Evolutionary conservation across 2,113 vertebrate species (phyloP).

Genomic region (Ciconia boyciana): DNA sequence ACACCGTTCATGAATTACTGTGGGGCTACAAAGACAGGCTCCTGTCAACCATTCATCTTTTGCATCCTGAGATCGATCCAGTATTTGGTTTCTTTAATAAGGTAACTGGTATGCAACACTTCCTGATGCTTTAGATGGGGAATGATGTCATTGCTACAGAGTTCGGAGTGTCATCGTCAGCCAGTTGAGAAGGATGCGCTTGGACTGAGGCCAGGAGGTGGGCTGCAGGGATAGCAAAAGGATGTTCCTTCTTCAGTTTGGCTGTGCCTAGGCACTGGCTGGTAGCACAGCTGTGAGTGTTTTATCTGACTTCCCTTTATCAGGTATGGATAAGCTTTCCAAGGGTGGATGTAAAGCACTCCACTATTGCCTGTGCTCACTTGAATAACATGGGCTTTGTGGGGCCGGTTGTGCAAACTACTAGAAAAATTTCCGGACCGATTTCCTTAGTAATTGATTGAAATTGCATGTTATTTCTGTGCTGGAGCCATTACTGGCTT

Average conservation of each 20-base stretch:
- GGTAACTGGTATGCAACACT: constrained; percentile 64
- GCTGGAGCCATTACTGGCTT: not conserved
- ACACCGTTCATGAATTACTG: constrained; percentile 80
- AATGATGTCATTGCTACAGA: not conserved
- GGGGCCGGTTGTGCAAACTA: not conserved
- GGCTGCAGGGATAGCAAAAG: not conserved
- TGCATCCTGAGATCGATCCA: constrained; percentile 61
- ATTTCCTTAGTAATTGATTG: not conserved
- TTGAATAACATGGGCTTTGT: not conserved
- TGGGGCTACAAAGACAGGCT: constrained; percentile 92
- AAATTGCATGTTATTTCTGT: not conserved
- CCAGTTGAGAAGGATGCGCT: not conserved
- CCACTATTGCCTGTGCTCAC: fast-evolving
- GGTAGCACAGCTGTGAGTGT: not conserved
- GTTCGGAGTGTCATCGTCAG: not conserved
- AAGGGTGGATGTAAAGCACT: not conserved
- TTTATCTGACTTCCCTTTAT: not conserved
- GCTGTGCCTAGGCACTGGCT: not conserved
- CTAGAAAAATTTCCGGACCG: not conserved
- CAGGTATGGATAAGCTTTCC: not conserved
- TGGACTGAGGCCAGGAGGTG: not conserved
- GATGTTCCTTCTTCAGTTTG: not conserved
- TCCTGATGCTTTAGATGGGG: not conserved
- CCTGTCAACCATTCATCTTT: constrained; percentile 61
- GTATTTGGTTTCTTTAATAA: constrained; percentile 89